Percentiles rank a stretch among this genome's conserved stretches.
Conservation (phyloP, 2,797 vertebrate species). For the Atherinosoma microstoma region DNA sequence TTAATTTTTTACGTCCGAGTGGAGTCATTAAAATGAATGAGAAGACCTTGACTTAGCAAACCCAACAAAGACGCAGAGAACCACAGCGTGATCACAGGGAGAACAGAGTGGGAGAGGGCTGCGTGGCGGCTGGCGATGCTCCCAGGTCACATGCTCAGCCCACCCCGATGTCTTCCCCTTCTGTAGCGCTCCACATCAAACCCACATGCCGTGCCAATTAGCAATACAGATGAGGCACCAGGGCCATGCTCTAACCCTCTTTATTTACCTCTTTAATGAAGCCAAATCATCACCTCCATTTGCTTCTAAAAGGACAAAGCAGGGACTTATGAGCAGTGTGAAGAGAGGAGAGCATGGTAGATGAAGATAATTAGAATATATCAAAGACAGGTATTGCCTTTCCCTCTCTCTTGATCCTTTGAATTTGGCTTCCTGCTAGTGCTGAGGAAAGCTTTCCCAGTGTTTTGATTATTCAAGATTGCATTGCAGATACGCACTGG, state of each 20-base stretch:
- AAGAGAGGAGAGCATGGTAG: constrained; percentile 61
- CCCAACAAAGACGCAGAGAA: constrained; percentile 70
- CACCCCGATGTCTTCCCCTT: constrained; percentile 57
- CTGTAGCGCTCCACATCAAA: constrained; percentile 67
- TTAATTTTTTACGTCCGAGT: constrained; percentile 82
- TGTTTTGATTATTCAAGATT: constrained; percentile 76
- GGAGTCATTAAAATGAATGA: constrained; percentile 89
- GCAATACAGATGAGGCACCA: constrained; percentile 60
- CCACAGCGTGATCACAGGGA: constrained; percentile 56
- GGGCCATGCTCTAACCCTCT: constrained; percentile 52
- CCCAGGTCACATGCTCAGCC: constrained; percentile 68
- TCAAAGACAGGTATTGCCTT: constrained; percentile 51
- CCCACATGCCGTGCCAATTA: constrained; percentile 74
- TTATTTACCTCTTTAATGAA: constrained; percentile 82
- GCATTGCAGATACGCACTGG: constrained; percentile 81
- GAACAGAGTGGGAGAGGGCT: constrained; percentile 42
- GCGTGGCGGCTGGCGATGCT: constrained; percentile 45
- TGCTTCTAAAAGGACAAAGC: constrained; percentile 66
- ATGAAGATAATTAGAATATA: constrained; percentile 30
- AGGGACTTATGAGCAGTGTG: constrained; percentile 51
- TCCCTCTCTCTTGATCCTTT: constrained; percentile 83
- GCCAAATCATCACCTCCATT: constrained; percentile 74
- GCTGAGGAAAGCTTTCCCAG: constrained; percentile 85
- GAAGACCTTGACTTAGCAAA: constrained; percentile 88
- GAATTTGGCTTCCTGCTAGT: constrained; percentile 83